Percentiles rank a stretch among this genome's conserved stretches.
Evolutionary conservation across 2,888 invertebrate species (phyloP).

Genomic region (Bimastos eiseni): DNA sequence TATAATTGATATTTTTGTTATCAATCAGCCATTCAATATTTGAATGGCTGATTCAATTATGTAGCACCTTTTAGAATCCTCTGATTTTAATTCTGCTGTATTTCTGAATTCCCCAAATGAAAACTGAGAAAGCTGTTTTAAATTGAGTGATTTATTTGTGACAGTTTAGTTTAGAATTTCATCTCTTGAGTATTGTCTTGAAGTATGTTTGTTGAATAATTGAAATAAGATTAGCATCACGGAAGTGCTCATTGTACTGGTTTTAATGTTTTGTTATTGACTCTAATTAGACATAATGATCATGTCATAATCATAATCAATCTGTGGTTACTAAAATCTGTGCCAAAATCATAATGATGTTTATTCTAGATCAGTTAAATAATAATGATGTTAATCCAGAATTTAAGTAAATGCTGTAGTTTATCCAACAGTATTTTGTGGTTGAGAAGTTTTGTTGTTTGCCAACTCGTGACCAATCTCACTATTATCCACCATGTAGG

Average conservation of each 20-base stretch:
- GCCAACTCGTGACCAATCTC: not conserved
- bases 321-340: not conserved
- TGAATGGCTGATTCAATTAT: not conserved
- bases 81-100: not conserved
- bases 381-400: too few relatives aligned
- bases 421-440: too few relatives aligned
- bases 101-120: not conserved
- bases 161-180: not conserved
- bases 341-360: not conserved
- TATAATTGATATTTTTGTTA: not conserved
- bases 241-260: too few relatives aligned
- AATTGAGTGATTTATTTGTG: not conserved
- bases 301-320: too few relatives aligned
- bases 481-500: too few relatives aligned
- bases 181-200: not conserved
- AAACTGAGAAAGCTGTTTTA: not conserved
- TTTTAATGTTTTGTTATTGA: too few relatives aligned
- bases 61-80: not conserved
- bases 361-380: not conserved
- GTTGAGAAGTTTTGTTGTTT: not conserved
- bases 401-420: too few relatives aligned
- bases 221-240: not conserved
- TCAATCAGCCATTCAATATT: too few relatives aligned
- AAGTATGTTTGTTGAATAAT: not conserved
- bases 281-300: not conserved